phyloP scores from a whole-genome alignment of 2,113 vertebrate species.

The Menidia beryllina region DNA sequence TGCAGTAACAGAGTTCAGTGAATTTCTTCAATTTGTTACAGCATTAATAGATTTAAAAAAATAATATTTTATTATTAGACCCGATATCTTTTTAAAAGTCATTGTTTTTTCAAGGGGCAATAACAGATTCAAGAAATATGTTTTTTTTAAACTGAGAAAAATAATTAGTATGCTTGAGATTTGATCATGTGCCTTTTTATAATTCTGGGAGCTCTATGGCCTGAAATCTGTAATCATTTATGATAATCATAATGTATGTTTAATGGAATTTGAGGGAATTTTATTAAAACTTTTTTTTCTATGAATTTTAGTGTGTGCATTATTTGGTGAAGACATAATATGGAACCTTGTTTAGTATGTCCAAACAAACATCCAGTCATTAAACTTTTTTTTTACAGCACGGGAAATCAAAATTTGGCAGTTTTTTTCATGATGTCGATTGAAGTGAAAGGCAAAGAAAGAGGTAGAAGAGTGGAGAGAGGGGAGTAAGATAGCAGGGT shows the following conservation, averaged over 20 bases:
- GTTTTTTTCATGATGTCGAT: slow-evolving; percentile 14
- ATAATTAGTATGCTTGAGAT: slow-evolving; percentile 15
- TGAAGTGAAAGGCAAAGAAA: slow-evolving; percentile 48
- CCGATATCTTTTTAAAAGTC: slow-evolving; percentile 1
- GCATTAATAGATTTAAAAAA: slow-evolving; percentile 6
- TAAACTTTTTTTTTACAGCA: background rate
- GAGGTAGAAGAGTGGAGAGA: slow-evolving; percentile 33
- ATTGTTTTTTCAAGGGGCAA: background rate
- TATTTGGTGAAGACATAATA: background rate
- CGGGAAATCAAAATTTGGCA: background rate
- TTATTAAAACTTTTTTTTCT: slow-evolving; percentile 66
- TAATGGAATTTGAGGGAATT: slow-evolving; percentile 61
- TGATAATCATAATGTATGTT: slow-evolving; percentile 40
- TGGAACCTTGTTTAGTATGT: background rate
- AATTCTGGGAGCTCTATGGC: slow-evolving; percentile 28
- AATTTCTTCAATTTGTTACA: slow-evolving; percentile 9
- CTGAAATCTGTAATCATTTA: slow-evolving; percentile 39
- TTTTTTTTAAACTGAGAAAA: slow-evolving; percentile 17
- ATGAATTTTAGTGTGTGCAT: slow-evolving; percentile 40
- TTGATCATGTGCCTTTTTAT: slow-evolving; percentile 49
- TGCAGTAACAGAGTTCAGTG: slow-evolving; percentile 5
- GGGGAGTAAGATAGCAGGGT: slow-evolving; percentile 42
- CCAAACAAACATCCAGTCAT: too few relatives aligned
- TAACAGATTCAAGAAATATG: slow-evolving; percentile 12
- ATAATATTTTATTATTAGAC: slow-evolving; percentile 9